These are phyloP conservation scores for Jacana jacana DNA, from an alignment of 2,113 vertebrate species.

Conservation along the genomic window DNA sequence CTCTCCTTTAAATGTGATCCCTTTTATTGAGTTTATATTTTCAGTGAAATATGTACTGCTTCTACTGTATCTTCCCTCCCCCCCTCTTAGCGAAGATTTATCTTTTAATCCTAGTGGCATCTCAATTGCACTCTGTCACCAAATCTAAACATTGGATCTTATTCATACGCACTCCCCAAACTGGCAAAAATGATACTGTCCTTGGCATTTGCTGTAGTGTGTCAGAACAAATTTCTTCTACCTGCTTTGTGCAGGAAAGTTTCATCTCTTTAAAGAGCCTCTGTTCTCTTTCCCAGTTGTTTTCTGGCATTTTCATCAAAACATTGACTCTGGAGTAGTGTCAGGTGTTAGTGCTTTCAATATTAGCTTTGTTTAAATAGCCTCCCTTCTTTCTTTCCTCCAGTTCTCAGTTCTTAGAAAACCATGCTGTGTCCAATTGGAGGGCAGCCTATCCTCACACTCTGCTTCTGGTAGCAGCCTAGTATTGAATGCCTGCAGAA, in stretches of 20 bases:
- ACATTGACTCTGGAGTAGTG: background rate
- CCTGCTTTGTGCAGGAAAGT: background rate
- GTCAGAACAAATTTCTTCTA: background rate
- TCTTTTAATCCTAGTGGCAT: background rate
- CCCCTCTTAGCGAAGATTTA: background rate
- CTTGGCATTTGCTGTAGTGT: background rate
- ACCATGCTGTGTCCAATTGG: fast-evolving
- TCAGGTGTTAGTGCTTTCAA: background rate
- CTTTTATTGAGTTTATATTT: background rate
- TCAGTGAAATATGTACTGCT: background rate
- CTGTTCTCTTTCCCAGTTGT: background rate
- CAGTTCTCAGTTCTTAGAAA: background rate
- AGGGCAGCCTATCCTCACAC: background rate
- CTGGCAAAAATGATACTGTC: background rate
- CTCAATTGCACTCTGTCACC: background rate
- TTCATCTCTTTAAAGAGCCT: background rate
- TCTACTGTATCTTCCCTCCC: background rate
- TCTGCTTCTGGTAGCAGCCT: background rate
- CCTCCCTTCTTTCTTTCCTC: background rate
- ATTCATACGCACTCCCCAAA: background rate
- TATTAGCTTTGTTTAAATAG: background rate
- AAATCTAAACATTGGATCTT: background rate
- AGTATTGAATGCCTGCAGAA: background rate
- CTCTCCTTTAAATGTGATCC: background rate
- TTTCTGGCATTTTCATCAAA: background rate